Conservation (phyloP, 37 sponge, comb jelly and placozoan genomes). For the Axinella damicornis region DNA sequence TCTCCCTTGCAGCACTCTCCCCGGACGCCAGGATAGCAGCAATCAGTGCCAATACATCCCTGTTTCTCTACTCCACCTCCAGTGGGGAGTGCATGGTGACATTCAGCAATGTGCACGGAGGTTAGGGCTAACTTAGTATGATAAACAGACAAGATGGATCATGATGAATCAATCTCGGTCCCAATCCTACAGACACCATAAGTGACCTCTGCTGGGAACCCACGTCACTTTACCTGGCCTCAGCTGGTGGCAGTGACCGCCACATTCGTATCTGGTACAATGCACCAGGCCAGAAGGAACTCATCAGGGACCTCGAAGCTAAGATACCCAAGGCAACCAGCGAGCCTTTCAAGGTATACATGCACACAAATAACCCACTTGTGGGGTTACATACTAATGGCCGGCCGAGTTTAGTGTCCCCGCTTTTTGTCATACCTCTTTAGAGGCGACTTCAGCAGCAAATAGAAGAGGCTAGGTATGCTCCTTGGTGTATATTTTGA, state of each 20-base stretch:
- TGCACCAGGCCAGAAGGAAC: conserved; percentile 58
- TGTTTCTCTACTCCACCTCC: conserved; percentile 59
- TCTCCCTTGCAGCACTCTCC: conserved; percentile 32
- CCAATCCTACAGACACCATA: conserved; percentile 56
- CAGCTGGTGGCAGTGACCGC: conserved; percentile 76
- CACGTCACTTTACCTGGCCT: conserved; percentile 59
- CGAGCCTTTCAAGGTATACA: conserved; percentile 71
- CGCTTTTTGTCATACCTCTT: not conserved
- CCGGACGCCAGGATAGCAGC: conserved; percentile 84
- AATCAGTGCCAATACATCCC: conserved; percentile 46
- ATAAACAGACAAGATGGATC: no score
- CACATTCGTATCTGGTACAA: conserved; percentile 87
- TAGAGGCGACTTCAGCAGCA: conserved; percentile 48
- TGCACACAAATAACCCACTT: no score
- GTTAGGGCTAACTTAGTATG: conserved; percentile 25
- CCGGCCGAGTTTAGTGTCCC: not conserved
- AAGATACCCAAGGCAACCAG: conserved; percentile 61
- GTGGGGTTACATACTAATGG: no score
- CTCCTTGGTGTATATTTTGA: not conserved
- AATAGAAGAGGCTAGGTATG: conserved; percentile 31
- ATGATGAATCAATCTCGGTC: no score
- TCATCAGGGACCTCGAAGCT: conserved; percentile 47
- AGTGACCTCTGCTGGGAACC: conserved; percentile 73
- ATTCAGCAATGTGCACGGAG: conserved; percentile 67
- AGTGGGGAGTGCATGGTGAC: conserved; percentile 53